Evolutionary conservation across 2,888 invertebrate genomes (phyloP).

Genomic region (Boloria selene): DNA sequence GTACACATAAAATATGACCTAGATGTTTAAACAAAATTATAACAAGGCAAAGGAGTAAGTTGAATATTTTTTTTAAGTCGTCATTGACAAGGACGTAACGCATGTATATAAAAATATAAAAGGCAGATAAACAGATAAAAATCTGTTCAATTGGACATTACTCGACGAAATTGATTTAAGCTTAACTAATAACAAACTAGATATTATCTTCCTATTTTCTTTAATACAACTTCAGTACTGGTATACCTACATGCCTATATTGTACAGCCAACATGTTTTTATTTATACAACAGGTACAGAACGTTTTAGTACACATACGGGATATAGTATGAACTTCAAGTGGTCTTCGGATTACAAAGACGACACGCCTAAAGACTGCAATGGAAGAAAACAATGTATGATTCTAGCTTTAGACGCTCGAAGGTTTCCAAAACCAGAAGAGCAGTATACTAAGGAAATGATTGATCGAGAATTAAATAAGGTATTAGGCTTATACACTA

Average conservation of each 20-base stretch:
- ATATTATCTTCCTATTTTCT: not conserved
- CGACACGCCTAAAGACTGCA: slow-evolving; percentile 85
- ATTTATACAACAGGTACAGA: slow-evolving; percentile 83
- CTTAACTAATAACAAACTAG: too few species aligned
- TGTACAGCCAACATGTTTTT: not conserved
- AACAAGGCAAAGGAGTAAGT: too few species aligned
- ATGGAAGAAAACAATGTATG: slow-evolving; percentile 85
- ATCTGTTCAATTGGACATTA: too few species aligned
- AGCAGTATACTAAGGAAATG: slow-evolving; percentile 83
- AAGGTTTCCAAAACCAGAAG: slow-evolving; percentile 44
- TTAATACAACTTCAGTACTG: not conserved
- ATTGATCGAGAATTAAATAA: slow-evolving; percentile 93
- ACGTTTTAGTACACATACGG: slow-evolving; percentile 89
- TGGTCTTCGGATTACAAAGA: slow-evolving; percentile 90
- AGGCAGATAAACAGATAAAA: too few species aligned
- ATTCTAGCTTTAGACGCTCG: slow-evolving; percentile 96
- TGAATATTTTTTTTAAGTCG: too few species aligned
- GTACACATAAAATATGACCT: too few species aligned
- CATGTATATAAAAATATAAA: too few species aligned
- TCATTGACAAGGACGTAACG: too few species aligned
- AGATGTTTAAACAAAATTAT: too few species aligned
- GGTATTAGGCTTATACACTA: slow-evolving; percentile 65
- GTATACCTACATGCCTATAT: too few species aligned
- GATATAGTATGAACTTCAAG: slow-evolving; percentile 90
- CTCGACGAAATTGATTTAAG: too few species aligned